Base-by-base conservation (phyloP, 2,888 invertebrate genomes). In the Amblyteles armatorius region DNA sequence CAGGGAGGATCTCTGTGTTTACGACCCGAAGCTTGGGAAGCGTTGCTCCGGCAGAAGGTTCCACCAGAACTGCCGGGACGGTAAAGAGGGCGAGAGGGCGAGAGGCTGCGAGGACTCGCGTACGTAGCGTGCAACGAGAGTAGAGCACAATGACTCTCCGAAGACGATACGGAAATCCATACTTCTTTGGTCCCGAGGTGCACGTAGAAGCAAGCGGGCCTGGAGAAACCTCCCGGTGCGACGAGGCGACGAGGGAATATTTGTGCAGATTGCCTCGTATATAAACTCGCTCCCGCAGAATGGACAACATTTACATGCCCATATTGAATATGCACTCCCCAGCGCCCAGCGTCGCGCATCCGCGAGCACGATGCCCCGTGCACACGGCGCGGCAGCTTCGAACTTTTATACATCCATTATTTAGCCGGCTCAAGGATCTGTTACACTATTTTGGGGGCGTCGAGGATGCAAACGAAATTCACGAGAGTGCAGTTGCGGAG, bases 241-340 rank as follows among this genome's bases (percentile, higher is more conserved):
- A 22, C 22, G 29, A 60, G 48, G 19, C 67, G n/a, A 68, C 40
- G 7, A 29, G 76, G 29, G 68, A 36, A 68, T 68, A 68, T 78
- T 78, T 68, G 55, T 78, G 68, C 40, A 68, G 55, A 68, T 68
- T 67, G 68, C 44, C 68, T 57, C 68, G 67, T 78, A 57, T 40
- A 78, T 68, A 57, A 78, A 78, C 68, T 22, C n/a, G 40, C 44
- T 29, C 55, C 36, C 29, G 29, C 44, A 44, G 68, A 78, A 68
- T 78, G 44, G 77, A 57, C 55, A 68, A 68, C 67, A 68, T 78
- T 68, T 77, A 44, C 29, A 68, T 68, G 57, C 67, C 40, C 77
- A 57, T 57, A 57, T 68, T 55, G 57, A 68, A 68, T 68, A 57
- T 52, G 16, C 65, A 50, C 29, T 63, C 7, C 13, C 13, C 11